These are phyloP conservation scores for Xestobium rufovillosum DNA, from an alignment of 2,888 invertebrate genomes.

Conservation along the genomic window DNA sequence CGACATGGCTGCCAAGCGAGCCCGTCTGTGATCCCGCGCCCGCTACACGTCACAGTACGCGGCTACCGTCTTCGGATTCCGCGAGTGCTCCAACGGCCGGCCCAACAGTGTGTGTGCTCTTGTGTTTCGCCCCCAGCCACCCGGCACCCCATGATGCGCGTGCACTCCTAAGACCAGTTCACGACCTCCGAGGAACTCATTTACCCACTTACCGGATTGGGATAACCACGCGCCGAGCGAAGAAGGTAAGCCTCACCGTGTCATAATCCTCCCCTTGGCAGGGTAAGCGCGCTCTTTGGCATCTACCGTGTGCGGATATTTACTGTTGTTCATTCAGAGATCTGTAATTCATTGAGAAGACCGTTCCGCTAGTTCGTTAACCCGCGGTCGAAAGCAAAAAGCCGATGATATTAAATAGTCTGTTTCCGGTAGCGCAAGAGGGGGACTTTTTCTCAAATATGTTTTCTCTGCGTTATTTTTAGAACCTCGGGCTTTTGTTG, in stretches of 20 bases:
- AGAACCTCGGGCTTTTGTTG: constrained; percentile 16
- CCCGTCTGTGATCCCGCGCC: not conserved
- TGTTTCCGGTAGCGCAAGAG: constrained; percentile 33
- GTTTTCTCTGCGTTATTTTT: constrained; percentile 27
- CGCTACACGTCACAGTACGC: not conserved
- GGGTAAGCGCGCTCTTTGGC: constrained; percentile 2
- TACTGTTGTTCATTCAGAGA: constrained; percentile 27
- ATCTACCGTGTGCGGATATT: constrained; percentile 14
- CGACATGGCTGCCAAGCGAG: constrained; percentile 27
- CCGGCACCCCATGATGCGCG: no score
- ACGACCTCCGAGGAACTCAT: no score
- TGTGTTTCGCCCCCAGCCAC: no score
- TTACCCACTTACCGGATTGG: no score
- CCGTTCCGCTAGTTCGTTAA: constrained; percentile 32
- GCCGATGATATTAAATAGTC: constrained; percentile 35
- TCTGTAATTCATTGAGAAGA: constrained; percentile 29
- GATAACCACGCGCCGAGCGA: no score
- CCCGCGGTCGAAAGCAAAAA: constrained; percentile 32
- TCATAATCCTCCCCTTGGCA: no score
- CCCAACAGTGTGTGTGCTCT: no score
- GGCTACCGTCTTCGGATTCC: no score
- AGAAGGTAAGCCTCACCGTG: no score
- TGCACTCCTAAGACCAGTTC: no score
- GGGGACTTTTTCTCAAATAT: constrained; percentile 32
- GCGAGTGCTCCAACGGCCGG: not conserved